phyloP scores from a whole-genome alignment of 1,140 invertebrate genomes.

The Drusus annulatus region DNA sequence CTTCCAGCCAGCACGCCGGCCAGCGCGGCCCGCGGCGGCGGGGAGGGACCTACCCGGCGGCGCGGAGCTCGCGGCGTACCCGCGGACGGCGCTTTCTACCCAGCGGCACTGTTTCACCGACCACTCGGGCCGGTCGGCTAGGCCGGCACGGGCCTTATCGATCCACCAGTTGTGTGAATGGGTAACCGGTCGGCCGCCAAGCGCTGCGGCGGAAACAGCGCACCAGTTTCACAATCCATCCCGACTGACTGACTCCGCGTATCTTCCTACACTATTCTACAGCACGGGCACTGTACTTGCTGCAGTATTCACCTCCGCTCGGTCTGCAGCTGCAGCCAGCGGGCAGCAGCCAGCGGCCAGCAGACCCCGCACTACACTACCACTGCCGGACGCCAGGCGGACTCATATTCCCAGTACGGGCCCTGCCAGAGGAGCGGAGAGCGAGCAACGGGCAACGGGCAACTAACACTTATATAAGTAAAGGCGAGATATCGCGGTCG shows the following conservation, averaged over 20 bases:
- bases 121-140: neutral
- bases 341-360: too few species aligned
- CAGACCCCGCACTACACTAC: too few species aligned
- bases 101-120: neutral
- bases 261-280: too few species aligned
- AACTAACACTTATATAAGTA: conserved; percentile 29
- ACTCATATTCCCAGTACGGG: neutral
- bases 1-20: neutral
- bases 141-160: conserved; percentile 18
- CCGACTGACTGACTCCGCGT: too few species aligned
- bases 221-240: conserved; percentile 26
- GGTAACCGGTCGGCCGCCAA: conserved; percentile 21
- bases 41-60: neutral
- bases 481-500: neutral
- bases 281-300: too few species aligned
- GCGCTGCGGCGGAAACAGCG: conserved; percentile 27
- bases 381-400: neutral
- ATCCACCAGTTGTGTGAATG: conserved; percentile 34
- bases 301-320: too few species aligned
- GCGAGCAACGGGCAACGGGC: neutral
- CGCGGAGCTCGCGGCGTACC: neutral
- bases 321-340: too few species aligned
- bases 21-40: neutral
- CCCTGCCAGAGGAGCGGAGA: neutral
- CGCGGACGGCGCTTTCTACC: conserved; percentile 3